phyloP scores from a whole-genome alignment of 2,113 vertebrate genomes.

The Indicator indicator region DNA sequence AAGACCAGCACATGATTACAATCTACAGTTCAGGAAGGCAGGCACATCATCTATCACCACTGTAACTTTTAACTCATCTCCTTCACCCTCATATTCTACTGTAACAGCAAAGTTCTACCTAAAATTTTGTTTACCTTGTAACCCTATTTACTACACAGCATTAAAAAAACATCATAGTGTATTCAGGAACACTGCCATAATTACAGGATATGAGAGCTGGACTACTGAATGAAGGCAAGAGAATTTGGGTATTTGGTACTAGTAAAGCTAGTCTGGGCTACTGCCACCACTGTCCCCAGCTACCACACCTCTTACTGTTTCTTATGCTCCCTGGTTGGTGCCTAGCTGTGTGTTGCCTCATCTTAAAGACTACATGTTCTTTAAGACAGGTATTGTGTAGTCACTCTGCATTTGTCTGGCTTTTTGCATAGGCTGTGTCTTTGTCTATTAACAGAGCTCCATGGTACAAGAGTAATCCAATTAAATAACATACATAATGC shows the following conservation, averaged over 20 bases:
- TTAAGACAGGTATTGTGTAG: rapidly evolving
- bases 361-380: background rate
- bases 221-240: background rate
- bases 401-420: background rate
- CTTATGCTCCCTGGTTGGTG: background rate
- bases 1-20: background rate
- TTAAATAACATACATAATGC: background rate
- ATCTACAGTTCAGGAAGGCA: background rate
- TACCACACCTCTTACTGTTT: background rate
- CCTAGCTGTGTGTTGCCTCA: background rate
- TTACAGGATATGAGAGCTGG: background rate
- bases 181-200: background rate
- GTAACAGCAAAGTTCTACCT: background rate
- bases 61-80: background rate
- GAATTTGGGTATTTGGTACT: background rate
- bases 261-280: background rate
- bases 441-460: background rate
- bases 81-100: background rate
- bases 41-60: background rate
- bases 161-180: background rate
- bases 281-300: background rate
- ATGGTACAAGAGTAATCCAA: background rate
- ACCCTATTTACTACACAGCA: background rate
- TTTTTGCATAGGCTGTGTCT: background rate
- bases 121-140: background rate